phyloP scores from a whole-genome alignment of 2,888 invertebrate genomes.

The Dilophus febrilis region DNA sequence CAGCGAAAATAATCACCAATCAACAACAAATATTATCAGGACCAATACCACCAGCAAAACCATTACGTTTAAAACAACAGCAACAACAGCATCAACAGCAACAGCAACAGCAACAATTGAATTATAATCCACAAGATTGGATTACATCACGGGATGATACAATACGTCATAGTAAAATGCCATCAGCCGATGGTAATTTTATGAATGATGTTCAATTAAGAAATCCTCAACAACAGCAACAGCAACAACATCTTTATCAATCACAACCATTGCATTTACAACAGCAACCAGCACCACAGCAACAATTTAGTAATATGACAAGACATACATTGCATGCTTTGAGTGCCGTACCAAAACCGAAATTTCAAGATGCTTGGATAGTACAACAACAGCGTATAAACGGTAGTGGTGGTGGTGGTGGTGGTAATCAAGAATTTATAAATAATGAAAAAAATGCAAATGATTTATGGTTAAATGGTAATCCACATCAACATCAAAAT shows the following conservation, averaged over 20 bases:
- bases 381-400: constrained; percentile 17
- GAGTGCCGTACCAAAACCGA: constrained; percentile 62
- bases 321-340: constrained; percentile 49
- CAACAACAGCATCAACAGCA: too few relatives aligned
- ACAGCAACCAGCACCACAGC: constrained; percentile 31
- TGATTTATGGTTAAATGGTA: neutral
- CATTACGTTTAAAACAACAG: constrained; percentile 25
- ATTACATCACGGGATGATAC: too few relatives aligned
- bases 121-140: neutral
- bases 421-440: neutral
- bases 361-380: constrained; percentile 42
- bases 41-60: constrained; percentile 36
- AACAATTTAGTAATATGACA: constrained; percentile 43
- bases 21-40: constrained; percentile 21
- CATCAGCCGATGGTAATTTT: neutral
- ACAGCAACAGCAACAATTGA: too few relatives aligned
- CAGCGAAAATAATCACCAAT: too few relatives aligned
- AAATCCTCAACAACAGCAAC: neutral
- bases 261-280: too few relatives aligned
- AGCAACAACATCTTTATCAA: neutral
- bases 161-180: too few relatives aligned
- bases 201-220: neutral
- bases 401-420: too few relatives aligned
- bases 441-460: neutral
- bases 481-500: neutral